A percentile compares a stretch with the other conserved stretches of the same genome.
These are phyloP conservation scores for Shinisaurus crocodilurus DNA, from an alignment of 2,113 vertebrate species.

Conservation along the genomic window DNA sequence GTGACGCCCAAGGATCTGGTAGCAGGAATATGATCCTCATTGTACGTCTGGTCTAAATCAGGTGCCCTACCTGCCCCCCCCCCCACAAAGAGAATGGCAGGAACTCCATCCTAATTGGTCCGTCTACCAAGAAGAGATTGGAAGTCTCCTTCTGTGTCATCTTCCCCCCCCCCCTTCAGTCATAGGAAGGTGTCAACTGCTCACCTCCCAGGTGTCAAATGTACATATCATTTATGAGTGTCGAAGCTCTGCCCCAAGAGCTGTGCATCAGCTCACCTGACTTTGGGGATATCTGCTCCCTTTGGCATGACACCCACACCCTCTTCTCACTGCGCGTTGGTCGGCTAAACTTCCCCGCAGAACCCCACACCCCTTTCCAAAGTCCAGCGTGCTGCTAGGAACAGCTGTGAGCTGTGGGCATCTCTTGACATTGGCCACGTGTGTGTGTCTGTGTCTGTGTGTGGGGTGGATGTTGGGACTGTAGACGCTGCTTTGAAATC, in stretches of 20 bases:
- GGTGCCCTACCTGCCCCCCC: rapidly evolving
- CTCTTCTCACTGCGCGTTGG: neutral
- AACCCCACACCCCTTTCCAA: neutral
- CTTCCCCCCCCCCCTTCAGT: neutral
- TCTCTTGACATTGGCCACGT: neutral
- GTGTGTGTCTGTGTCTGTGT: too few relatives aligned
- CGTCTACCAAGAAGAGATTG: too few relatives aligned
- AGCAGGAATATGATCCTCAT: neutral
- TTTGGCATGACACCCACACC: rapidly evolving
- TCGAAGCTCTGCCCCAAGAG: neutral
- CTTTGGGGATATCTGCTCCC: neutral
- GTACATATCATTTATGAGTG: neutral
- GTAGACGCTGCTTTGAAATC: neutral
- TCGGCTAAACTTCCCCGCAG: neutral
- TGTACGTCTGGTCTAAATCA: too few relatives aligned
- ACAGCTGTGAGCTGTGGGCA: neutral
- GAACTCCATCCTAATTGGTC: too few relatives aligned
- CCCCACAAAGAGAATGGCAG: too few relatives aligned
- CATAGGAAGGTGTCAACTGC: neutral
- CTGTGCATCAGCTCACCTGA: neutral
- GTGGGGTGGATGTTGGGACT: too few relatives aligned
- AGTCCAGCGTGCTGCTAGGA: neutral
- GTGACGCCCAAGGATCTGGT: too few relatives aligned
- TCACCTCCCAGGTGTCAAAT: neutral
- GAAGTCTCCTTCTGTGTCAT: neutral